Conservation (phyloP, 2,113 vertebrate genomes). For the zebrafish (Danio rerio) region DNA sequence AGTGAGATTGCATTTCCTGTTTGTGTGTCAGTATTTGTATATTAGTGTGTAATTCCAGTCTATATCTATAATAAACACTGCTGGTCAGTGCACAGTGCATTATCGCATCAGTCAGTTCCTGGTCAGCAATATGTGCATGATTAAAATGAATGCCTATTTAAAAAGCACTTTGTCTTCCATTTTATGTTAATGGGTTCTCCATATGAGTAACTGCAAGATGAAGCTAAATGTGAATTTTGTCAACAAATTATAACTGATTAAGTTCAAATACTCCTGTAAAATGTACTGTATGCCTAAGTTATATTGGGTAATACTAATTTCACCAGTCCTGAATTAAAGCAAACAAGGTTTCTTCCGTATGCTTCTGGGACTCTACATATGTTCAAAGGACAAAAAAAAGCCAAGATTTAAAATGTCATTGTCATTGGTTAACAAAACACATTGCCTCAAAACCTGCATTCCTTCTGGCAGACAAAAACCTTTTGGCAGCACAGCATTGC, state of each 20-base stretch:
- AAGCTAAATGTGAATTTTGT: neutral
- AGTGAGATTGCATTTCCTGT: too few relatives aligned
- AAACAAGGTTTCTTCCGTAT: neutral
- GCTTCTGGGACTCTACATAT: neutral
- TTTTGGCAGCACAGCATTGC: constrained; percentile 2
- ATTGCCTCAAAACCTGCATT: constrained; percentile 9
- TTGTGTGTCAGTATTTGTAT: neutral
- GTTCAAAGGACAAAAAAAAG: neutral
- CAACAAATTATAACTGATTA: neutral
- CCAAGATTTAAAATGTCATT: constrained; percentile 6
- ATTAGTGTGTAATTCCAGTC: constrained; percentile 17
- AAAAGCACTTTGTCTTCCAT: neutral
- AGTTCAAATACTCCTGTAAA: neutral
- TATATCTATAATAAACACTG: neutral
- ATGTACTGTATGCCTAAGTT: too few relatives aligned
- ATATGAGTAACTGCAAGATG: neutral
- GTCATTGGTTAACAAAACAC: neutral
- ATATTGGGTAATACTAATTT: too few relatives aligned
- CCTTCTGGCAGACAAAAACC: constrained; percentile 21
- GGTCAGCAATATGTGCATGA: constrained; percentile 11
- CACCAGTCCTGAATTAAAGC: neutral
- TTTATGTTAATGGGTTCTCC: neutral
- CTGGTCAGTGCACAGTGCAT: constrained; percentile 28
- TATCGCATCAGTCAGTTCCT: constrained; percentile 22
- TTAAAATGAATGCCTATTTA: constrained; percentile 25